Base-by-base conservation (phyloP, 2,113 vertebrate genomes). In the Junco hyemalis region DNA sequence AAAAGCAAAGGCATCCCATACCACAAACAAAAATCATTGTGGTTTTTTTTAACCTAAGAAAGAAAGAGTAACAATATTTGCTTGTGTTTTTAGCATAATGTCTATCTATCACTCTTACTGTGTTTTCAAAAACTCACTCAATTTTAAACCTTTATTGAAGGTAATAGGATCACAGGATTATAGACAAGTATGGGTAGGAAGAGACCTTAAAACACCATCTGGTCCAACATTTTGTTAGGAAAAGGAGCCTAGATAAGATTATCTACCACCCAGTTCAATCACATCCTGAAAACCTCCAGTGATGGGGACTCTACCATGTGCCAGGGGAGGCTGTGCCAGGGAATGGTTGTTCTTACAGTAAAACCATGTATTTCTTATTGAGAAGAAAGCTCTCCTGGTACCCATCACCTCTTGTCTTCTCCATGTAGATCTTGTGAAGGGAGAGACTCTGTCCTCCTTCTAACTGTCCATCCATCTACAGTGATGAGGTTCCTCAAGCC, bases 21-120 rank as follows among this genome's bases (percentile, higher is more conserved):
- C 4, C 12, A 23, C 5, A 29, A 48, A 61, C 0, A 56, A 56
- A 82, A 60, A 8, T 60, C 0, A 12, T 28, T 26, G 5, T 26
- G 29, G 3, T 0, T 6, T 4, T 63, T 50, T 84, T 83, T 42
- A 44, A 23, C 4, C 12, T 42, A 69, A 60, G 31, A 35, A 61
- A 5, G 11, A 11, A 25, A 45, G 25, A 66, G 3, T 4, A 53
- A 40, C 16, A 53, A 35, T 72, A 68, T 64, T 72, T 77, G 3
- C 9, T 72, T 64, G 7, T 50, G 6, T 26, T 92, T 36, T 28
- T 57, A 76, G 7, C n/a, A 28, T 88, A 54, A 48, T 12, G 25
- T 26, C 61, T 61, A 16, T 70, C 35, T 70, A 16, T 70, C 33
- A 31, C 19, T 44, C 33, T 28, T 50, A 28, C 2, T 8, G 4